Evolutionary conservation across 2,113 vertebrate genomes (phyloP).

Genomic region (Rhipidura dahli): DNA sequence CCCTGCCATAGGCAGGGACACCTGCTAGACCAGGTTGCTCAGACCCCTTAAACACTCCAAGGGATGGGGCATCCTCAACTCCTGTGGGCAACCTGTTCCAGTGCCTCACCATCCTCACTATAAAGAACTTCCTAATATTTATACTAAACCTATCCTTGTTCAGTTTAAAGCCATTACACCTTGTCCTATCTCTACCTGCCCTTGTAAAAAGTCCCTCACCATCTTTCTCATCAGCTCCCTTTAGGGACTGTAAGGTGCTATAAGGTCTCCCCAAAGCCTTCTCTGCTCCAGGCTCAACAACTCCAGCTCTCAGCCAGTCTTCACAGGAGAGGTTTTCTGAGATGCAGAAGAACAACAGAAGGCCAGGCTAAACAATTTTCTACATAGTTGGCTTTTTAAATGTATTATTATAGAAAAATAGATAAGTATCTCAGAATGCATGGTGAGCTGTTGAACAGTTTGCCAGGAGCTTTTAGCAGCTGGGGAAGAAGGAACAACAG

Average conservation of each 20-base stretch:
- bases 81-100: background rate
- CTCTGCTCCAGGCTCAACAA: background rate
- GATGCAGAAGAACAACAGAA: background rate
- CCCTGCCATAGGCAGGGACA: background rate
- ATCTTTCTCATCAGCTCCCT: rapidly evolving
- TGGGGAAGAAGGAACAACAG: background rate
- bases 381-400: background rate
- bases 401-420: background rate
- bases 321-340: background rate
- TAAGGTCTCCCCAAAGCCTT: background rate
- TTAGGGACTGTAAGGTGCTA: background rate
- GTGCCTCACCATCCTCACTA: background rate
- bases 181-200: background rate
- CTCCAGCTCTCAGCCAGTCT: background rate
- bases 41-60: background rate
- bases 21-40: background rate
- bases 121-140: background rate
- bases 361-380: background rate
- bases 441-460: background rate
- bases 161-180: background rate
- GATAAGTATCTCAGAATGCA: background rate
- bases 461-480: background rate
- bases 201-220: background rate
- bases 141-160: background rate
- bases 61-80: background rate